Percentiles rank a stretch among this genome's conserved stretches.
Conservation (phyloP, 1,140 invertebrate genomes). For the Drosophila ficusphila region DNA sequence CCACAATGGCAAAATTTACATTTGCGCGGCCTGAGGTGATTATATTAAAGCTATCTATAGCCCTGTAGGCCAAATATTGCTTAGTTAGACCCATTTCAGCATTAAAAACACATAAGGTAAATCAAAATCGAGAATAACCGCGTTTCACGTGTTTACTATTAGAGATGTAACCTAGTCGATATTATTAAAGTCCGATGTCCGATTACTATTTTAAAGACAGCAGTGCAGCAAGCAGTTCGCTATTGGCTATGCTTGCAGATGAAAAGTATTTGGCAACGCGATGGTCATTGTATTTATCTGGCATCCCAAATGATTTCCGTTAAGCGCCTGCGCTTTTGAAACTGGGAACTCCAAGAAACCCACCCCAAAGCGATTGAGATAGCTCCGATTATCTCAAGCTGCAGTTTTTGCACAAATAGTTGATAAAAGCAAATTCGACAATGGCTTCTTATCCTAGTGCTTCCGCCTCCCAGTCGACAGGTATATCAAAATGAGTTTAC, state of each 20-base stretch:
- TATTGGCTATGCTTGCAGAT: neutral
- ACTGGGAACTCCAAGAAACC: slow-evolving; percentile 14
- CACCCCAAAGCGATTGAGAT: slow-evolving; percentile 24
- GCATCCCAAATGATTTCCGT: slow-evolving; percentile 18
- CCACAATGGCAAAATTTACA: slow-evolving; percentile 90
- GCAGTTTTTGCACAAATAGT: slow-evolving; percentile 20
- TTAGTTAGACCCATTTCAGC: slow-evolving; percentile 96
- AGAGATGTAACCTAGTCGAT: neutral
- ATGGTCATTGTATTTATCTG: neutral
- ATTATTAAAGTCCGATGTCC: too few relatives aligned
- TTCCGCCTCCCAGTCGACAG: slow-evolving; percentile 48
- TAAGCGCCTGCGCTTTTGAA: slow-evolving; percentile 53
- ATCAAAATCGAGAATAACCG: slow-evolving; percentile 20
- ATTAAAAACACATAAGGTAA: slow-evolving; percentile 30
- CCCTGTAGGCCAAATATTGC: slow-evolving; percentile 96
- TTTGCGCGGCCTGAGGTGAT: slow-evolving; percentile 92
- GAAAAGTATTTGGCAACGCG: neutral
- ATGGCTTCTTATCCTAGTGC: slow-evolving; percentile 56
- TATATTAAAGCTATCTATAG: slow-evolving; percentile 93
- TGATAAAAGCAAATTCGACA: neutral
- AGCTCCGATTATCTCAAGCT: neutral
- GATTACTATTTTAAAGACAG: too few relatives aligned
- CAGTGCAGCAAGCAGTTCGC: too few relatives aligned
- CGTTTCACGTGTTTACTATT: slow-evolving; percentile 68
- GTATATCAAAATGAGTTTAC: slow-evolving; percentile 5